Conservation (phyloP, 1,140 invertebrate species). For the Pseudomyrmex gracilis region DNA sequence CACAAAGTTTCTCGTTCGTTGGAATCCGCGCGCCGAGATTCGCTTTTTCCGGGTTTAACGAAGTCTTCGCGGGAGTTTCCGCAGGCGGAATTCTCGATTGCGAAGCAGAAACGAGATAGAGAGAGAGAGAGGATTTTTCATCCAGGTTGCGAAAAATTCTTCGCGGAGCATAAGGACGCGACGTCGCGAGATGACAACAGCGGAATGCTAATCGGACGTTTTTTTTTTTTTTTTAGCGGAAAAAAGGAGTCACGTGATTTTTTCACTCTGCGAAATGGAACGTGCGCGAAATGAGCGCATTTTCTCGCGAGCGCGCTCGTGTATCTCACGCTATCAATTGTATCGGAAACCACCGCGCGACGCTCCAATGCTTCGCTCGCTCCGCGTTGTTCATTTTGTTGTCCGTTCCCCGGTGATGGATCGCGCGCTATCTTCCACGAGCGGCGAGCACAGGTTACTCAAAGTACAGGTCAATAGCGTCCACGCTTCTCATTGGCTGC, state of each 20-base stretch:
- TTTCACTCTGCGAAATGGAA: constrained; percentile 1
- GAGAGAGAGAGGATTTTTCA: constrained; percentile 64
- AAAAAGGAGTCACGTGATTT: constrained; percentile 1
- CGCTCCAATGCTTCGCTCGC: constrained; percentile 11
- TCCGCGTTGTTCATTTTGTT: constrained; percentile 38
- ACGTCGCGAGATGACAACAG: neutral
- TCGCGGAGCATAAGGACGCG: constrained; percentile 5
- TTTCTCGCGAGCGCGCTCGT: neutral
- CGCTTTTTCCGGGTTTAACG: constrained; percentile 55
- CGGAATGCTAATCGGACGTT: constrained; percentile 30
- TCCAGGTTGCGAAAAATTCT: constrained; percentile 25
- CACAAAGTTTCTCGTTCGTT: constrained; percentile 57
- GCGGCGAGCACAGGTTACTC: too few relatives aligned
- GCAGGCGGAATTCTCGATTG: constrained; percentile 47
- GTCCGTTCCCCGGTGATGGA: constrained; percentile 45
- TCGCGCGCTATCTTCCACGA: constrained; percentile 42
- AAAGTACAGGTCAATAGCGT: too few relatives aligned
- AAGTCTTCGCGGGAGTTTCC: constrained; percentile 63
- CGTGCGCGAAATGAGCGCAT: constrained; percentile 5
- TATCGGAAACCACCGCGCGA: constrained; percentile 6
- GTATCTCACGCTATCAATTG: constrained; percentile 31
- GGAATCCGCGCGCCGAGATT: constrained; percentile 34
- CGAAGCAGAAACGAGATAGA: neutral
- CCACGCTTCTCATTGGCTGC: too few relatives aligned
- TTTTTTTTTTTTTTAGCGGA: neutral